These are phyloP conservation scores for Nemotelus pantherinus DNA, from an alignment of 2,888 invertebrate genomes.

Conservation along the genomic window DNA sequence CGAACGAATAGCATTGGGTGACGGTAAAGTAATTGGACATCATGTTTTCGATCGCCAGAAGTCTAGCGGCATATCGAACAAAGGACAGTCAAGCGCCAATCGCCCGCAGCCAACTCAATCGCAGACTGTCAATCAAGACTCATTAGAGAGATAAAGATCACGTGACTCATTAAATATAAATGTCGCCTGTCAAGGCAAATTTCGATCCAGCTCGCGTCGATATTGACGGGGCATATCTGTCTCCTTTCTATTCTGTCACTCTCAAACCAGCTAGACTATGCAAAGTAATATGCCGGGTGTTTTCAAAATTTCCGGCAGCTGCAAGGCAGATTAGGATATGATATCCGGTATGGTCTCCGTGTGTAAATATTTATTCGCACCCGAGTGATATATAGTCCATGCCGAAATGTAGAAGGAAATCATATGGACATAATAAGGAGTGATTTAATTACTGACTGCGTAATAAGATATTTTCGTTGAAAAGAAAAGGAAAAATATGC, in stretches of 20 bases:
- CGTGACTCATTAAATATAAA: conserved; percentile 49
- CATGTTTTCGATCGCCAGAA: conserved; percentile 19
- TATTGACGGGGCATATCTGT: not conserved
- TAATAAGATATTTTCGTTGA: conserved; percentile 22
- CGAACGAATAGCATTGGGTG: conserved; percentile 14
- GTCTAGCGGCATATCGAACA: not conserved
- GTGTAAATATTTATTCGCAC: conserved; percentile 15
- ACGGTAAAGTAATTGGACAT: conserved; percentile 33
- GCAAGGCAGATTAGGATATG: not conserved
- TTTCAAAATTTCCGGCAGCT: not conserved
- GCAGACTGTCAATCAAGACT: conserved; percentile 49
- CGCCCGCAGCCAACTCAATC: conserved; percentile 7
- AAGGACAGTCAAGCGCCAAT: not conserved
- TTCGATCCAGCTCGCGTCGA: conserved; percentile 17
- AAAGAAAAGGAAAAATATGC: conserved; percentile 15
- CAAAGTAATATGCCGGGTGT: not conserved
- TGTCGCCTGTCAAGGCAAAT: conserved; percentile 46
- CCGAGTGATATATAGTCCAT: not conserved
- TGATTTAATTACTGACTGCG: not conserved
- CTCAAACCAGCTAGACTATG: not conserved
- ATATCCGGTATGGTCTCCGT: not conserved
- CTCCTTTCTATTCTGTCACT: not conserved
- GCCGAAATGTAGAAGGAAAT: not conserved
- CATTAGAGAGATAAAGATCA: conserved; percentile 50
- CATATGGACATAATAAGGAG: conserved; percentile 2